Evolutionary conservation across 1,140 invertebrate species (phyloP).

Genomic region (Halesus radiatus): DNA sequence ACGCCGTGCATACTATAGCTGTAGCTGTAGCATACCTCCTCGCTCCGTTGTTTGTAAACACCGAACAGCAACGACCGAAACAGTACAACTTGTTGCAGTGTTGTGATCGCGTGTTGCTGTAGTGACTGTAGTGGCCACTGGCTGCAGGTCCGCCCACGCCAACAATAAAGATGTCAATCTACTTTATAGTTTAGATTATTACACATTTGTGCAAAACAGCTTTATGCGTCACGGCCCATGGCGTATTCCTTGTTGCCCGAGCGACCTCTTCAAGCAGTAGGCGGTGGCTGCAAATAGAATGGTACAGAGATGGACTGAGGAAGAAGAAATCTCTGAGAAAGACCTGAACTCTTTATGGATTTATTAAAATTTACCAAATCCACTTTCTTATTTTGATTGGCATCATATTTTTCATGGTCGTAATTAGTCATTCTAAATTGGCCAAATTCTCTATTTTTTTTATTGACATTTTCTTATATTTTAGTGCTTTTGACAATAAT

Average conservation of each 20-base stretch:
- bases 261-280: neutral
- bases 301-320: neutral
- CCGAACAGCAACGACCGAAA: too few relatives aligned
- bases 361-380: too few relatives aligned
- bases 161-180: slow-evolving; percentile 13
- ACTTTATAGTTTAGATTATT: neutral
- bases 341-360: too few relatives aligned
- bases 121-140: neutral
- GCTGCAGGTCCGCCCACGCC: neutral
- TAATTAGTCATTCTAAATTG: too few relatives aligned
- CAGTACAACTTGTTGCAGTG: too few relatives aligned
- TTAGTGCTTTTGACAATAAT: too few relatives aligned
- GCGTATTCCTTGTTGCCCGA: neutral
- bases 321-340: neutral
- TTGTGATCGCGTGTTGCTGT: too few relatives aligned
- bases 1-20: too few relatives aligned
- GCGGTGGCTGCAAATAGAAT: slow-evolving; percentile 17
- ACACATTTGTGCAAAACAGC: neutral
- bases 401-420: neutral
- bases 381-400: neutral
- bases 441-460: too few relatives aligned
- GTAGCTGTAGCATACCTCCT: too few relatives aligned
- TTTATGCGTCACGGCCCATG: neutral
- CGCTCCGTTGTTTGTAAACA: too few relatives aligned
- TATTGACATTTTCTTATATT: too few relatives aligned